A percentile compares a stretch with the other conserved stretches of the same genome.
Conservation (phyloP, 2,113 vertebrate genomes). For the Ivindomyrus marchei region DNA sequence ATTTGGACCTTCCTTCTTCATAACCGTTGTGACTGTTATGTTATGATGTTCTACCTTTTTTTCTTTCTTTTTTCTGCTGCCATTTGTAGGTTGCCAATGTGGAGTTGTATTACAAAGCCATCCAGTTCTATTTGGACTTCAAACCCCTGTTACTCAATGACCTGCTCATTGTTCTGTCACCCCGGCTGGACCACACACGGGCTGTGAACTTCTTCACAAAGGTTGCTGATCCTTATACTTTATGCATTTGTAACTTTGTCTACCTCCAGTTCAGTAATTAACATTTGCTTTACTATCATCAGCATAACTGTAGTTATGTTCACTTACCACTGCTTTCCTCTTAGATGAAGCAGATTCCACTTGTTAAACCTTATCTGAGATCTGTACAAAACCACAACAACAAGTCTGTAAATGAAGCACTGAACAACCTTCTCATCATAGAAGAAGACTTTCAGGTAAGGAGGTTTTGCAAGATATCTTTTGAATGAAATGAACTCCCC, state of each 20-base stretch:
- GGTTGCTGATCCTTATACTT: slow-evolving; percentile 50
- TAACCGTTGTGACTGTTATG: neutral
- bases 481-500: neutral
- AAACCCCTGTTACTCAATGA: slow-evolving; percentile 94
- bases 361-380: slow-evolving; percentile 93
- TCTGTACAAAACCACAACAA: slow-evolving; percentile 99
- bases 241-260: neutral
- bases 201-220: slow-evolving; percentile 96
- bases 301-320: neutral
- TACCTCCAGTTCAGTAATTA: neutral
- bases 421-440: slow-evolving; percentile 97
- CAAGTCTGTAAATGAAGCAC: slow-evolving; percentile 92
- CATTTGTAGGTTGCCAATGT: slow-evolving; percentile 86
- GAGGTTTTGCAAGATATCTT: neutral
- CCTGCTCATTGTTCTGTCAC: slow-evolving; percentile 91
- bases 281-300: neutral
- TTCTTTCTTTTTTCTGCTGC: neutral
- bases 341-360: slow-evolving; percentile 88
- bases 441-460: slow-evolving; percentile 96
- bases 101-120: slow-evolving; percentile 92
- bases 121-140: slow-evolving; percentile 94
- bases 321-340: slow-evolving; percentile 6
- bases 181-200: slow-evolving; percentile 90
- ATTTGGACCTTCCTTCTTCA: neutral
- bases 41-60: neutral